Base-by-base conservation (phyloP, 2,113 vertebrate genomes). In the Tinamus guttatus region DNA sequence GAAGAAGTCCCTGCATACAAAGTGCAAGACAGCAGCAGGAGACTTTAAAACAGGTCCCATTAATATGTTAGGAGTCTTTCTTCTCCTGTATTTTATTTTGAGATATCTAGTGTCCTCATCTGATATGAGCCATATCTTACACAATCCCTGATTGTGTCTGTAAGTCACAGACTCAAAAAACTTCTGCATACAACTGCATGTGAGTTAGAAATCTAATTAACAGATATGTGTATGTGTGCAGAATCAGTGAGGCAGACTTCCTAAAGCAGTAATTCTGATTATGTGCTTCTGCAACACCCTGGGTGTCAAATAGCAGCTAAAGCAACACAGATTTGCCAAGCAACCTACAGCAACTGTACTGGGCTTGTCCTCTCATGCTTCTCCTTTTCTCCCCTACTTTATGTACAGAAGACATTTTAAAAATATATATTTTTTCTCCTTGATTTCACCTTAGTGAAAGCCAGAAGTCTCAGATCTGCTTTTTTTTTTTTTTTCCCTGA, bases 171-270 rank as follows among this genome's bases (percentile, higher is more conserved):
- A 74, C 68, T n/a, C 76, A 38, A 75, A 91, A 89, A 76, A 52
- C 16, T 41, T 69, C n/a, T 28, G 51, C 21, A 49, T 45, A 81
- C 34, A 45, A 65, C 47, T 22, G 21, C 67, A 45, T 68, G 25
- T 47, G 73, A 89, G 75, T 60, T 84, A 75, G 65, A 93, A 63
- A 47, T 71, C 45, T 81, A 86, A 89, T 85, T 91, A 85, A 11
- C 30, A 80, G 49, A 49, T 68, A 41, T 11, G 28, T 38, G 24
- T 74, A 30, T 78, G 41, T 49, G 8, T 89, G 34, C 34, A 70
- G 63, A 78, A 85, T 71, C 21, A 80, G n/a, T 0, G 18, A 91
- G 60, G 34, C 51, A 88, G 60, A 52, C 13, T 77, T 94, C 56
- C 67, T 1, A 3, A 79, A 74, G 38, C 85, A 89, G 51, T 82